Evolutionary conservation across 2,113 vertebrate species (phyloP).

Genomic region (Pseudopodoces humilis): DNA sequence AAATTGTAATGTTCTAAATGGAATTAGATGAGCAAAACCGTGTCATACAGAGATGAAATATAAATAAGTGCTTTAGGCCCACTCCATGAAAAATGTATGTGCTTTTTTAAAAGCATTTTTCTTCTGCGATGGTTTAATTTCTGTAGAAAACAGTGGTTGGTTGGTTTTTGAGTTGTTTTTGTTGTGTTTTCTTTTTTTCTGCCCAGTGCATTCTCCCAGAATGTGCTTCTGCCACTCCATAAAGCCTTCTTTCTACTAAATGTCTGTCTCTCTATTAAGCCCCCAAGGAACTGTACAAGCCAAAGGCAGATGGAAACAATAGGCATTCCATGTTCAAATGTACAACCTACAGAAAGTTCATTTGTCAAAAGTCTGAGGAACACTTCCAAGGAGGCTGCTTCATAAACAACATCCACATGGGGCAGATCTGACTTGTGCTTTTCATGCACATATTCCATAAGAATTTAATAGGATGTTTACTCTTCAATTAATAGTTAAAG

Average conservation of each 20-base stretch:
- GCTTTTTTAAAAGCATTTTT: constrained; percentile 35
- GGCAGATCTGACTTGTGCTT: constrained; percentile 23
- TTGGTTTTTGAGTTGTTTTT: not conserved
- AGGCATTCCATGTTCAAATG: constrained; percentile 32
- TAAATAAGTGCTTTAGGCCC: constrained; percentile 66
- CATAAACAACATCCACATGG: constrained; percentile 22
- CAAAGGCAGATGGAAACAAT: constrained; percentile 64
- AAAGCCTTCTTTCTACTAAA: constrained; percentile 49
- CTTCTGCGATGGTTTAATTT: constrained; percentile 12
- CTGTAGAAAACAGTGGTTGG: constrained; percentile 1
- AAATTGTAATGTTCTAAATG: constrained; percentile 64
- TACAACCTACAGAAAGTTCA: constrained; percentile 55
- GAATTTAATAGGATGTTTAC: constrained; percentile 40
- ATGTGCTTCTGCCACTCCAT: constrained; percentile 43
- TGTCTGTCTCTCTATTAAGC: constrained; percentile 31
- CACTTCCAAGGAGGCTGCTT: constrained; percentile 45
- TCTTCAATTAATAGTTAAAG: constrained; percentile 52
- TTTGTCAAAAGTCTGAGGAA: constrained; percentile 59
- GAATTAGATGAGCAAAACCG: constrained; percentile 56
- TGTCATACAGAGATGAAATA: constrained; percentile 69
- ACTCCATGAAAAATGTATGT: constrained; percentile 67
- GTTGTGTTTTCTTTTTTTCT: not conserved
- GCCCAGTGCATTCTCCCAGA: not conserved
- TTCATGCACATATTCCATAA: constrained; percentile 12
- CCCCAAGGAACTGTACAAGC: constrained; percentile 49